Base-by-base conservation (phyloP, 2,888 invertebrate genomes). In the Tillus elongatus region DNA sequence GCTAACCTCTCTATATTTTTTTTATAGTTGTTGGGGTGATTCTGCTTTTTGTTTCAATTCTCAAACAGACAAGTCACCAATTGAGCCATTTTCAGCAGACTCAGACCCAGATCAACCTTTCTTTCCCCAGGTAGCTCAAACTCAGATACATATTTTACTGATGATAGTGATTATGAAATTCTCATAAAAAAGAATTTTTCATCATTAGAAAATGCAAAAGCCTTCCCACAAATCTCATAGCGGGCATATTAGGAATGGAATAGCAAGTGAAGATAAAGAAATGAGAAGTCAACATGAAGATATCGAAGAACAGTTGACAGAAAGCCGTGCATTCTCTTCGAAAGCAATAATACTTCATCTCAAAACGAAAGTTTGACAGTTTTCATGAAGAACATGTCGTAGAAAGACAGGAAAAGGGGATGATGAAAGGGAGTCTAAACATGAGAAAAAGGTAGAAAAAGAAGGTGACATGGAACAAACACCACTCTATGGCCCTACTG, bases 71-170 rank as follows among this genome's bases (percentile, higher is more conserved):
- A 30, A 37, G 30, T 41, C 41, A 37, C 30, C 27, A 13, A 33
- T 34, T 35, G 37, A 41, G 15, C 37, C 41, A 9, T 38, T 35
- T 33, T 41, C 37, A 30, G 30, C 30, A 14, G 31, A 35, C 26
- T 37, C 33, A 12, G 41, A 39, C 31, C 14, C 10, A 40, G 41
- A 41, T 41, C 38, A 37, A 35, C 31, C 13, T 15, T 41, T 35
- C 39, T 15, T 35, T 35, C 32, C 32, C 14, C 35, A 29, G 40
- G 19, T 15, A 40, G 34, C 31, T 40, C 40, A 19, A 29, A 19
- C 29, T 27, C 30, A 8, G 30, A n/a, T n/a, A n/a, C n/a, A n/a
- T n/a, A n/a, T n/a, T n/a, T n/a, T n/a, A n/a, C n/a, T n/a, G n/a
- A n/a, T 14, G 33, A 35, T 33, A 33, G 30, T 37, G 40, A 40